Base-by-base conservation (phyloP, 1,140 invertebrate species). In the Bombus breviceps region DNA sequence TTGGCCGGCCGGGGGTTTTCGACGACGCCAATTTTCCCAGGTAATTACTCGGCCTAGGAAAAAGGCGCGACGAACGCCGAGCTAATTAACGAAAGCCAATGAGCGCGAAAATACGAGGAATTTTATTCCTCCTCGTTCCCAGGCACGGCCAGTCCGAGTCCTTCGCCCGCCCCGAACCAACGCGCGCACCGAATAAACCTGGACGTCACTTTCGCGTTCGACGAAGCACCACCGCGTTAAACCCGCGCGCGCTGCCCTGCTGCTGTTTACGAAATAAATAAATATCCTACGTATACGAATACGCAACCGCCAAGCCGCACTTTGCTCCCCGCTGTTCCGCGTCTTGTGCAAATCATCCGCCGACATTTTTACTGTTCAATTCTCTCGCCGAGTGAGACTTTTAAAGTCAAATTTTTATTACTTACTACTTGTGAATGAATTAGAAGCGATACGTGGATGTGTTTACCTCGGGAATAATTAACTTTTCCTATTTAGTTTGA, bases 211-310 rank as follows among this genome's bases (percentile, higher is more conserved):
- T 87, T 91, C 86, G 79, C 88, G 86, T 86, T 88, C 86, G 77
- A n/a, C 76, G 66, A 9, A 69, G 59, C 72, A 62, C 74, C 76
- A 6, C 1, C 47, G 47, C 47, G 47, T 22, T 18, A 18, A 53
- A 53, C 47, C 18, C 18, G 47, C 18, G 47, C 18, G 47, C 18
- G 47, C 5, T 18, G 1, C 3, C 18, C 47, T 8, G 76, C 37
- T 39, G 66, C 73, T 87, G 78, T 90, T 88, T 87, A 68, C 83
- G 82, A 88, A 88, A 90, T 86, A 87, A 91, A 92, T 90, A 88
- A 79, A 81, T 83, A 81, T 53, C 18, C 47, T 8, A 53, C 18
- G 47, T 47, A 47, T 6, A 15, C 47, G 18, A 53, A 22, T 53
- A 18, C 47, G 47, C 1, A 53, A 22, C 18, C 5, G 6, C 5